A percentile compares a stretch with the other conserved stretches of the same genome.
phyloP scores from a whole-genome alignment of 2,113 vertebrate species.

The Tauraco erythrolophus region DNA sequence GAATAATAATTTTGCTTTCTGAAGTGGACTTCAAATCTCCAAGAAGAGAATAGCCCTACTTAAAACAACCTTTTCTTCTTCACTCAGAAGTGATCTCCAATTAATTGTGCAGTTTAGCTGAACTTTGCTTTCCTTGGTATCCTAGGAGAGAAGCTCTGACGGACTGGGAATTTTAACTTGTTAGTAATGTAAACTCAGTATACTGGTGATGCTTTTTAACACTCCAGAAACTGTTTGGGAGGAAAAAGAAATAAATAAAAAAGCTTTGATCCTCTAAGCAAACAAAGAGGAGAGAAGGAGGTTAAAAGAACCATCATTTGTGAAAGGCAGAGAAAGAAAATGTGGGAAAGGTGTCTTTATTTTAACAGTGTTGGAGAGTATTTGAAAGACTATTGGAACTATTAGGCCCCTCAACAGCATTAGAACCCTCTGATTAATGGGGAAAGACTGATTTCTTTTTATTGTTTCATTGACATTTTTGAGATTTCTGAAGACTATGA shows the following conservation, averaged over 20 bases:
- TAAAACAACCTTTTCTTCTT: conserved; percentile 66
- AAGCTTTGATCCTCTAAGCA: conserved; percentile 69
- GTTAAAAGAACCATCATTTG: conserved; percentile 37
- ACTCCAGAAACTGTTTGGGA: conserved; percentile 30
- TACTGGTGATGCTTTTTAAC: conserved; percentile 63
- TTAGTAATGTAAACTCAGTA: conserved; percentile 77
- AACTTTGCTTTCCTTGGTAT: conserved; percentile 75
- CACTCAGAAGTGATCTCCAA: conserved; percentile 63
- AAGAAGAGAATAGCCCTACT: conserved; percentile 45
- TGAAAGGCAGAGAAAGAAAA: conserved; percentile 32
- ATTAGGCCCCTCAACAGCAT: background rate
- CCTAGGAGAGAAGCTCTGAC: conserved; percentile 77
- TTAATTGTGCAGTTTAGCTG: conserved; percentile 75
- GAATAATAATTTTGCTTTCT: conserved; percentile 67
- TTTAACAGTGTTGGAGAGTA: background rate
- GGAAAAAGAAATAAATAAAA: conserved; percentile 45
- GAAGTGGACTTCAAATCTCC: conserved; percentile 65
- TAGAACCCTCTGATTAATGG: background rate
- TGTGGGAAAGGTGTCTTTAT: conserved; percentile 24
- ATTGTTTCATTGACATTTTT: background rate
- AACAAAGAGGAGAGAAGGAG: conserved; percentile 59
- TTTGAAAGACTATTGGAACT: background rate
- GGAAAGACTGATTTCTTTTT: background rate
- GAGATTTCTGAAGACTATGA: background rate
- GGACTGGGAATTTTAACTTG: conserved; percentile 77